A percentile compares a stretch with the other conserved stretches of the same genome.
Conservation (phyloP, 2,888 invertebrate genomes). For the Lasioglossum vierecki region DNA sequence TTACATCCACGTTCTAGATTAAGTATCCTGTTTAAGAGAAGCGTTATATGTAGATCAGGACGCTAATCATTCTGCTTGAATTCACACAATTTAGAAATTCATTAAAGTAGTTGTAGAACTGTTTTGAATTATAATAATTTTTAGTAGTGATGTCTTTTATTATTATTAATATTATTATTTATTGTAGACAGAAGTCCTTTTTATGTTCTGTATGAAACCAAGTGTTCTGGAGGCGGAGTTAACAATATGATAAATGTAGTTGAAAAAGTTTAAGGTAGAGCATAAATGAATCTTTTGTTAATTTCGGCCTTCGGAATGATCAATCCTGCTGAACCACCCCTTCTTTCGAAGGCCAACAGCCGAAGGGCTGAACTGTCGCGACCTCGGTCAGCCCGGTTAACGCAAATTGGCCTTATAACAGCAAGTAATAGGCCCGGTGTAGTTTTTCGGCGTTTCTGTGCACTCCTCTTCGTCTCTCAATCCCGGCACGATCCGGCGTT, state of each 20-base stretch:
- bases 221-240: no score
- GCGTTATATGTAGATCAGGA: no score
- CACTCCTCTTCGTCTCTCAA: background rate
- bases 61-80: no score
- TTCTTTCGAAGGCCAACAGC: background rate
- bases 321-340: background rate
- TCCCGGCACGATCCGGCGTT: slow-evolving; percentile 31
- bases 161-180: no score
- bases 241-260: no score
- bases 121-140: background rate
- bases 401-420: slow-evolving; percentile 33
- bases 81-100: no score
- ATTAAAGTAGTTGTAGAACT: no score
- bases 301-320: background rate
- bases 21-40: background rate
- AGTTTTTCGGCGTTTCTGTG: background rate
- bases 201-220: no score
- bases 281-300: background rate
- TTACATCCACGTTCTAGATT: background rate
- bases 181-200: no score
- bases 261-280: no score
- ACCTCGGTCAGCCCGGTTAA: slow-evolving; percentile 11
- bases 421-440: slow-evolving; percentile 4
- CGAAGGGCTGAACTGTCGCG: background rate
- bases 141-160: no score